Percentiles rank a stretch among this genome's conserved stretches.
These are phyloP conservation scores for Cataglyphis hispanica DNA, from an alignment of 1,140 invertebrate species.

Conservation along the genomic window DNA sequence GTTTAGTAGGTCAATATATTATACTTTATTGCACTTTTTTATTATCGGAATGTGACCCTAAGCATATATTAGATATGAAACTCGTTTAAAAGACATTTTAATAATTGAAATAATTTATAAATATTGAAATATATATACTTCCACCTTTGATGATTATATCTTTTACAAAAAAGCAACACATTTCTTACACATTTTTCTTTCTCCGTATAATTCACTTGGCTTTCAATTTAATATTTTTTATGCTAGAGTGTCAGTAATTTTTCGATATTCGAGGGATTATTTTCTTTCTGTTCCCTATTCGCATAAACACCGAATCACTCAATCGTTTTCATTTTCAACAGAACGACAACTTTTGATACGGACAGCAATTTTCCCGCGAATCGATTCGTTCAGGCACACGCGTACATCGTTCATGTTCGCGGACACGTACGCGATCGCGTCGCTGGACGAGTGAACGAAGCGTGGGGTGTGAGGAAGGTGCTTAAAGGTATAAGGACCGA, in stretches of 20 bases:
- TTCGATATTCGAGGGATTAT: background rate
- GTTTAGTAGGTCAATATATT: too few relatives aligned
- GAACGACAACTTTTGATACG: background rate
- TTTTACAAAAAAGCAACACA: background rate
- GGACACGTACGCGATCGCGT: background rate
- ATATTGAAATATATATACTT: background rate
- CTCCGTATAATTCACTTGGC: background rate
- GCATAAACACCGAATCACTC: background rate
- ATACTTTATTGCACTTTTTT: too few relatives aligned
- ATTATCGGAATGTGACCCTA: background rate
- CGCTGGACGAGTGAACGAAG: slow-evolving; percentile 51
- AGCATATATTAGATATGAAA: background rate
- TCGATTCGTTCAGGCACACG: slow-evolving; percentile 55
- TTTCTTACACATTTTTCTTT: too few relatives aligned
- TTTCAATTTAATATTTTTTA: background rate
- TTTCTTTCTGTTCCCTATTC: background rate
- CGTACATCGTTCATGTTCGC: background rate
- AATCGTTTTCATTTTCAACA: background rate
- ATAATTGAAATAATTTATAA: background rate
- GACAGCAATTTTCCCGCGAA: slow-evolving; percentile 28
- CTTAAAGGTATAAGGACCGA: slow-evolving; percentile 78
- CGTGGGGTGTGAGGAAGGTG: slow-evolving; percentile 67
- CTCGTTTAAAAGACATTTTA: background rate
- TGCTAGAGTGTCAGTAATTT: background rate
- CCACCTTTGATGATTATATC: too few relatives aligned